Evolutionary conservation across 2,888 invertebrate genomes (phyloP), one percentile per base, ranked within the genome.

Genomic region (Blastobasis lacticolella): DNA sequence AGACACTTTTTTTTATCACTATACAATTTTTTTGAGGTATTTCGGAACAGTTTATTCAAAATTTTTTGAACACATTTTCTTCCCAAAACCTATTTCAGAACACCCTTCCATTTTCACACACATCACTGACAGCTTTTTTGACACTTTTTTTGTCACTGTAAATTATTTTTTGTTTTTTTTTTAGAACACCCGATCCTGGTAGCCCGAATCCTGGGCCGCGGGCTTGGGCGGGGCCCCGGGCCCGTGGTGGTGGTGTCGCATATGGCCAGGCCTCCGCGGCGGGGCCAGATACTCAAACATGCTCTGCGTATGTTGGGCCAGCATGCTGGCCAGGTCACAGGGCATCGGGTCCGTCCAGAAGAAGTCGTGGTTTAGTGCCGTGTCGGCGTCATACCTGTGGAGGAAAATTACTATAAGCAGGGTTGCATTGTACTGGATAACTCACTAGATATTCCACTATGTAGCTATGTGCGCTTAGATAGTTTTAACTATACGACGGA

Each of bases 261-360:
- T 92, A 89, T 68, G 96, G 70, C 69, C 97, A 67, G 52, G 96
- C 92, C 57, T 94, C 92, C 56, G 95, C 92, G 87, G 87, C 0
- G 87, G 87, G 4, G 87, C 87, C 56, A 97, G 85, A 78, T 95
- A 98, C 75, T 98, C 98, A 75, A 98, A 98, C 97, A 98, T 98
- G 78, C 96, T 97, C 70, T 92, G 92, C 90, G 95, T 57, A 92
- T 94, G 88, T 67, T 96, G 95, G 0, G 95, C 96, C 58, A 98
- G 82, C 97, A 97, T 97, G 85, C 95, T 95, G 50, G 92, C 94
- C 41, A 97, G 87, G 72, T 96, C 96, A 69, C 94, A 94, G 0
- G 98, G 98, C 94, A 97, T 95, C 0, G 99, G 99, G 75, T 98
- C 97, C 5, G 95, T 95, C 97, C 97, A 99, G 88, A 99, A 99